These are phyloP conservation scores for Poecile atricapillus DNA, from an alignment of 2,113 vertebrate genomes.

Conservation along the genomic window DNA sequence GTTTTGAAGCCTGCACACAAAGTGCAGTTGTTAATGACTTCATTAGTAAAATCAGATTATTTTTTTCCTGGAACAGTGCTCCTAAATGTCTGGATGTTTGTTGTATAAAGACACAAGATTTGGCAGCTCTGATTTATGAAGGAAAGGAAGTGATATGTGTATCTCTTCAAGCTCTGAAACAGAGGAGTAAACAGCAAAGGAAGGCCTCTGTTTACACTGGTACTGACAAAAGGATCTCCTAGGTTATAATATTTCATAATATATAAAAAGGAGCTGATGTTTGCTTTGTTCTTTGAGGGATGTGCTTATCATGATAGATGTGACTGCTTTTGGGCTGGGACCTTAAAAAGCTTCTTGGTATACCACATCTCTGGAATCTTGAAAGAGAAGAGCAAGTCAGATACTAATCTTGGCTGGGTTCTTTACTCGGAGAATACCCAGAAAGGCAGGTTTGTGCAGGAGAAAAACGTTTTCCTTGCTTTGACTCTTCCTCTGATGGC, in stretches of 20 bases:
- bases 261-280: background rate
- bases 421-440: background rate
- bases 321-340: background rate
- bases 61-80: background rate
- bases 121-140: background rate
- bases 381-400: slow-evolving; percentile 24
- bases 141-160: background rate
- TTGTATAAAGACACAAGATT: background rate
- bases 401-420: background rate
- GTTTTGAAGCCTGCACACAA: background rate
- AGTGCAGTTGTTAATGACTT: background rate
- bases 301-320: background rate
- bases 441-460: background rate
- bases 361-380: background rate
- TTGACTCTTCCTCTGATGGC: background rate
- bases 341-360: background rate
- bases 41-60: background rate
- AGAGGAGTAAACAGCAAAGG: background rate
- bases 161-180: background rate
- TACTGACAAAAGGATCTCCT: background rate
- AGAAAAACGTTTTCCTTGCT: background rate
- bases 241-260: background rate
- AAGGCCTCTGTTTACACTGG: background rate
- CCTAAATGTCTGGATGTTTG: background rate
- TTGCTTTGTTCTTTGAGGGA: slow-evolving; percentile 15